Conservation (phyloP, 2,888 invertebrate species). For the Caenorhabditis panamensis region DNA sequence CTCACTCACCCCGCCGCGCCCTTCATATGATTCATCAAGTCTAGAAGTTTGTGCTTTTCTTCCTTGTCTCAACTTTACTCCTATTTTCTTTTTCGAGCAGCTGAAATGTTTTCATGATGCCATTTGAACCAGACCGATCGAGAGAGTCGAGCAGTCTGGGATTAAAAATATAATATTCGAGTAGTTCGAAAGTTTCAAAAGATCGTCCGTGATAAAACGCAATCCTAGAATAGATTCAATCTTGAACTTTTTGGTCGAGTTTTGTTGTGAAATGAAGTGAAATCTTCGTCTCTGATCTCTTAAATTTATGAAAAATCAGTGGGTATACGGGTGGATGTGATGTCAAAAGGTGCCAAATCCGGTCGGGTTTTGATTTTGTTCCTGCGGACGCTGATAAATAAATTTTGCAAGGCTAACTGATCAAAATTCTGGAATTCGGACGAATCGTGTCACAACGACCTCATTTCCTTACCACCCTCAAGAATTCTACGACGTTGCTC, state of each 20-base stretch:
- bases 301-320: neutral
- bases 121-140: neutral
- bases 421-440: neutral
- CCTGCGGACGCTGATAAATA: neutral
- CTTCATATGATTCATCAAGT: neutral
- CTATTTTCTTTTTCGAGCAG: neutral
- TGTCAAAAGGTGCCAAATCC: neutral
- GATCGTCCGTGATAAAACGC: neutral
- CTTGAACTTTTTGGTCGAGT: neutral
- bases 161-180: neutral
- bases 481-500: neutral
- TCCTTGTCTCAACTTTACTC: neutral
- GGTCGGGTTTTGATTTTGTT: neutral
- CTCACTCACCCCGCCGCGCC: neutral
- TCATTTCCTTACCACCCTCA: constrained; percentile 14
- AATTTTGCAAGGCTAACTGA: neutral
- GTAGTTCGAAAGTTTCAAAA: neutral
- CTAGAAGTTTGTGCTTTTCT: neutral
- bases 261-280: neutral
- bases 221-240: neutral
- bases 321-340: neutral
- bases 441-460: neutral
- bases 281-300: neutral
- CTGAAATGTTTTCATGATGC: neutral
- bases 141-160: neutral